These are phyloP conservation scores for Karalla daura DNA, from an alignment of 2,797 vertebrate genomes.

Conservation along the genomic window DNA sequence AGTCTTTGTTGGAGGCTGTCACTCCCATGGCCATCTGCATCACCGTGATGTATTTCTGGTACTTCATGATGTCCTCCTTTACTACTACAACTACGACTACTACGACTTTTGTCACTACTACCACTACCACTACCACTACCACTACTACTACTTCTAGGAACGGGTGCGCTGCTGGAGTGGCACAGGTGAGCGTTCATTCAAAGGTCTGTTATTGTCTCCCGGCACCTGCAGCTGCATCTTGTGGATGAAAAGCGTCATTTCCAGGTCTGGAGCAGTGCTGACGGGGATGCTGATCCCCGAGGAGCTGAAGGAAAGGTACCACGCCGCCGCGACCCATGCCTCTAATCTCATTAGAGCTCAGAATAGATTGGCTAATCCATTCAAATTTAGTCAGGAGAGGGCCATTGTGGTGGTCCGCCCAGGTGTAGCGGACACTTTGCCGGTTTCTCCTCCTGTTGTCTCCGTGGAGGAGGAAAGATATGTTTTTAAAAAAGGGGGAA, in stretches of 20 bases:
- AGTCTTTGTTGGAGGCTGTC: conserved; percentile 98
- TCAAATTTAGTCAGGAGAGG: conserved; percentile 79
- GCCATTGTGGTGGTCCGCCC: conserved; percentile 76
- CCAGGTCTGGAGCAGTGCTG: conserved; percentile 69
- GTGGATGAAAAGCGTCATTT: conserved; percentile 80
- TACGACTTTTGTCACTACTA: conserved; percentile 10
- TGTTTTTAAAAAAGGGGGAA: conserved; percentile 32
- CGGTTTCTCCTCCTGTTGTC: not conserved
- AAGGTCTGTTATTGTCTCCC: conserved; percentile 80
- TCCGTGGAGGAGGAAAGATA: conserved; percentile 25
- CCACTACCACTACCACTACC: conserved; percentile 57
- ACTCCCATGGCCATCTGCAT: conserved; percentile 99
- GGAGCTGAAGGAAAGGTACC: conserved; percentile 78
- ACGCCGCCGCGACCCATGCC: conserved; percentile 82
- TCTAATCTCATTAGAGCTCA: conserved; percentile 89
- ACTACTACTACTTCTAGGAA: conserved; percentile 79
- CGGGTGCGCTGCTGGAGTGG: conserved; percentile 74
- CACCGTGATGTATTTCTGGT: conserved; percentile 99
- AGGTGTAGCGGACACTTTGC: conserved; percentile 57
- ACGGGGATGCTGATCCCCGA: conserved; percentile 66
- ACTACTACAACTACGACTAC: conserved; percentile 6
- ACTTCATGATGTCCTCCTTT: conserved; percentile 91
- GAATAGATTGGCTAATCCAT: conserved; percentile 87
- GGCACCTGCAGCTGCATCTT: conserved; percentile 80
- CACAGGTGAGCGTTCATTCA: conserved; percentile 77